Evolutionary conservation across 2,797 vertebrate genomes (phyloP).

Genomic region (Malurus leucopterus): DNA sequence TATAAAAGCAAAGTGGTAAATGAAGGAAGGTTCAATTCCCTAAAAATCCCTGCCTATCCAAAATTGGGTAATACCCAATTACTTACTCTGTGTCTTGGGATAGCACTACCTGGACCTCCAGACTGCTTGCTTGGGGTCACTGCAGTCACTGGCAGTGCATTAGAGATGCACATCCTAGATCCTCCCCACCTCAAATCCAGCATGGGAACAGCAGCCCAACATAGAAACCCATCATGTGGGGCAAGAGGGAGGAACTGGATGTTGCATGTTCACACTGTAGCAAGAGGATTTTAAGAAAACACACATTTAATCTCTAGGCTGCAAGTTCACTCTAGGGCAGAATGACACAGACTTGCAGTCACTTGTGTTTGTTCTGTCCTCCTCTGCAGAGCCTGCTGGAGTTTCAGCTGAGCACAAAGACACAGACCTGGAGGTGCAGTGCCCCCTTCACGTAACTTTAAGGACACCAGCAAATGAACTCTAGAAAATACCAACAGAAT

Average conservation of each 20-base stretch:
- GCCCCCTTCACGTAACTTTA: not conserved
- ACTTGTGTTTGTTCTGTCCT: not conserved
- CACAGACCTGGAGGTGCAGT: not conserved
- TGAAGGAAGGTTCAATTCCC: not conserved
- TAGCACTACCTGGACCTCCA: not conserved
- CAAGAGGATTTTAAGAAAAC: not conserved
- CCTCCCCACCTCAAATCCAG: not conserved
- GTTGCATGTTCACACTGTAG: not conserved
- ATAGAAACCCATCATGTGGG: not conserved
- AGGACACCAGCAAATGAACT: not conserved
- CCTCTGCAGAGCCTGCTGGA: not conserved
- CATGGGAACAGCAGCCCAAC: not conserved
- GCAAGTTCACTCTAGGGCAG: not conserved
- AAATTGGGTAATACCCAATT: not conserved
- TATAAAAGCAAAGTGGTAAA: not conserved
- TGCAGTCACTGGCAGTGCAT: not conserved
- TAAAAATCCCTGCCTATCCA: not conserved
- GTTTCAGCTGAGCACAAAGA: not conserved
- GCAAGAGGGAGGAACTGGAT: not conserved
- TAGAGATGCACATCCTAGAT: not conserved
- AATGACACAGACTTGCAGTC: not conserved
- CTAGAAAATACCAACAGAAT: not conserved
- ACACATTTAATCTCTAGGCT: not conserved
- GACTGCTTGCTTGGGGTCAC: not conserved
- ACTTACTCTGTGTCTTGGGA: accelerated